Conservation (phyloP, 2,888 invertebrate genomes). For the Phyllotreta striolata region DNA sequence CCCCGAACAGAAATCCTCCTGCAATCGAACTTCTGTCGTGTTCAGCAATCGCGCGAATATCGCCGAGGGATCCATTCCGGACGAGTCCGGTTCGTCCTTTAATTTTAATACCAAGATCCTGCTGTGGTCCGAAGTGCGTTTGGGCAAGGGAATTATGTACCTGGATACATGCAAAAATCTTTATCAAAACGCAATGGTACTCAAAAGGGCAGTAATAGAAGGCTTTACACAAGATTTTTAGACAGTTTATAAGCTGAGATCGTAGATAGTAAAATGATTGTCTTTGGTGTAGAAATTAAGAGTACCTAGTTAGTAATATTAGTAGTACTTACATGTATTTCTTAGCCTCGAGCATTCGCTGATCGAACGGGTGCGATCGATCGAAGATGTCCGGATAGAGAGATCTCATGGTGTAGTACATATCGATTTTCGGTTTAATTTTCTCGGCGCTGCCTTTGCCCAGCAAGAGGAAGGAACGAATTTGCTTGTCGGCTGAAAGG, state of each 20-base stretch:
- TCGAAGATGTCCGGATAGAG: conserved; percentile 36
- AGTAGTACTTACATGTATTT: conserved; percentile 29
- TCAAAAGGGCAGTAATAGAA: neutral
- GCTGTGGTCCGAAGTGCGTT: conserved; percentile 59
- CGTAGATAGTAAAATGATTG: too few relatives aligned
- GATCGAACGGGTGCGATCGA: conserved; percentile 26
- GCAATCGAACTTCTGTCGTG: conserved; percentile 37
- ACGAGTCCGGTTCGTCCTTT: conserved; percentile 23
- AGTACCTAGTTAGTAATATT: neutral
- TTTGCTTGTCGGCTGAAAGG: conserved; percentile 33
- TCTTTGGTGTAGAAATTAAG: neutral
- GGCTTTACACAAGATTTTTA: neutral
- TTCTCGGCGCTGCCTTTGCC: conserved; percentile 39
- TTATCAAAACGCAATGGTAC: neutral
- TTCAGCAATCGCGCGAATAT: conserved; percentile 27
- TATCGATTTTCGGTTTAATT: conserved; percentile 39
- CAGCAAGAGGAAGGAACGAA: conserved; percentile 31
- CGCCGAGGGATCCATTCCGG: conserved; percentile 32
- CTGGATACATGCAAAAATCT: conserved; percentile 6
- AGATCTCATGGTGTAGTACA: conserved; percentile 39
- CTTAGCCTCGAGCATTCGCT: conserved; percentile 24
- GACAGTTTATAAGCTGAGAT: too few relatives aligned
- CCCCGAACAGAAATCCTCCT: conserved; percentile 37
- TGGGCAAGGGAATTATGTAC: conserved; percentile 54
- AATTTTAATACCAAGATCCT: conserved; percentile 61